A percentile compares a stretch with the other conserved stretches of the same genome.
These are phyloP conservation scores for Oreonectes daqikongensis DNA, from an alignment of 2,797 vertebrate genomes.

Conservation along the genomic window DNA sequence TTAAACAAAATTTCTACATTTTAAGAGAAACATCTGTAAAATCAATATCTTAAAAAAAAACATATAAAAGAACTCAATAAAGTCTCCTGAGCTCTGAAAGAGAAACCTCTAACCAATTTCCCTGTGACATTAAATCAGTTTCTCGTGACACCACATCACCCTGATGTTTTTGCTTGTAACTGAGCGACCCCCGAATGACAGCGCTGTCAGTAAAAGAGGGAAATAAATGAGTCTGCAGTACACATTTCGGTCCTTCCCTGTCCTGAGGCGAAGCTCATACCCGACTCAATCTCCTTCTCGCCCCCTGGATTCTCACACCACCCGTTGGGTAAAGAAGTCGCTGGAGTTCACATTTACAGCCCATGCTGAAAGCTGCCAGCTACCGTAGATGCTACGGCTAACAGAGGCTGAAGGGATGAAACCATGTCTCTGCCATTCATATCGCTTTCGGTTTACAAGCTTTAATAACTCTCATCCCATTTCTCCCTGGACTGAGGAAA, in stretches of 20 bases:
- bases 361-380: slow-evolving; percentile 42
- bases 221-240: slow-evolving; percentile 63
- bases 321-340: slow-evolving; percentile 41
- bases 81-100: neutral
- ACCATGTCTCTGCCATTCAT: slow-evolving; percentile 35
- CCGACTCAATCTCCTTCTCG: slow-evolving; percentile 58
- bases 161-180: slow-evolving; percentile 50
- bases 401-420: slow-evolving; percentile 46
- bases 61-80: neutral
- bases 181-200: slow-evolving; percentile 60
- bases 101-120: slow-evolving; percentile 5
- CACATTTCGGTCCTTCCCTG: slow-evolving; percentile 42
- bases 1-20: no score
- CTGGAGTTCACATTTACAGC: slow-evolving; percentile 38
- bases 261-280: slow-evolving; percentile 26
- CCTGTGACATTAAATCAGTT: slow-evolving; percentile 46
- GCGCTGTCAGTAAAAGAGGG: slow-evolving; percentile 53
- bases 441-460: slow-evolving; percentile 46
- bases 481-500: slow-evolving; percentile 16
- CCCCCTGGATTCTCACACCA: slow-evolving; percentile 30
- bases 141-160: slow-evolving; percentile 35
- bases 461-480: slow-evolving; percentile 34
- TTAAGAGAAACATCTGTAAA: neutral
- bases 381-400: slow-evolving; percentile 31
- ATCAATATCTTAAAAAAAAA: neutral